These are phyloP conservation scores for Neoarius graeffei DNA, from an alignment of 2,113 vertebrate genomes.

Conservation along the genomic window DNA sequence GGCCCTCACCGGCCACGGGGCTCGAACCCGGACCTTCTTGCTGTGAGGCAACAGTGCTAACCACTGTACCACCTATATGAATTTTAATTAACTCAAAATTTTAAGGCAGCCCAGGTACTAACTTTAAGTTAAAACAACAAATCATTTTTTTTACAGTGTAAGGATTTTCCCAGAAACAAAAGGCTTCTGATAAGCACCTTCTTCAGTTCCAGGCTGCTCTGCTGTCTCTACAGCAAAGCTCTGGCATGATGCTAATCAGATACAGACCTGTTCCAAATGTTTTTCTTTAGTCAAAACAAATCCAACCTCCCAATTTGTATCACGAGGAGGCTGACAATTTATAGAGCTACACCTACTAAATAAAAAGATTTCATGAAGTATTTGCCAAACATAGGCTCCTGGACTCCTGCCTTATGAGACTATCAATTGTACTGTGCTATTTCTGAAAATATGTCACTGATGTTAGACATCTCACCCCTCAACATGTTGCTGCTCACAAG, in stretches of 20 bases:
- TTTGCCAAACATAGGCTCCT: slow-evolving; percentile 50
- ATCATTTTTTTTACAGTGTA: background rate
- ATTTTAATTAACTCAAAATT: no score
- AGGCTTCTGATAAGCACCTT: background rate
- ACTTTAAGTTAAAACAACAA: no score
- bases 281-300: slow-evolving; percentile 49
- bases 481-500: slow-evolving; percentile 2
- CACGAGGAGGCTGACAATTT: slow-evolving; percentile 23
- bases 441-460: slow-evolving; percentile 29
- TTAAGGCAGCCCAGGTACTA: no score
- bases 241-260: slow-evolving; percentile 55
- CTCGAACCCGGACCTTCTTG: no score
- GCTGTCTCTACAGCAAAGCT: slow-evolving; percentile 41
- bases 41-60: no score
- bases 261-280: slow-evolving; percentile 25
- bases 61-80: no score
- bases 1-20: no score
- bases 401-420: slow-evolving; percentile 16
- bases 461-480: slow-evolving; percentile 35
- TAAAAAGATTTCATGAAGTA: slow-evolving; percentile 60
- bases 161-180: slow-evolving; percentile 20
- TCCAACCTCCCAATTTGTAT: slow-evolving; percentile 25
- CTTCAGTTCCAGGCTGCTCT: background rate
- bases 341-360: slow-evolving; percentile 49
- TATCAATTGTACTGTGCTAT: background rate